Conservation (phyloP, 2,797 vertebrate species). For the Mycteria americana region DNA sequence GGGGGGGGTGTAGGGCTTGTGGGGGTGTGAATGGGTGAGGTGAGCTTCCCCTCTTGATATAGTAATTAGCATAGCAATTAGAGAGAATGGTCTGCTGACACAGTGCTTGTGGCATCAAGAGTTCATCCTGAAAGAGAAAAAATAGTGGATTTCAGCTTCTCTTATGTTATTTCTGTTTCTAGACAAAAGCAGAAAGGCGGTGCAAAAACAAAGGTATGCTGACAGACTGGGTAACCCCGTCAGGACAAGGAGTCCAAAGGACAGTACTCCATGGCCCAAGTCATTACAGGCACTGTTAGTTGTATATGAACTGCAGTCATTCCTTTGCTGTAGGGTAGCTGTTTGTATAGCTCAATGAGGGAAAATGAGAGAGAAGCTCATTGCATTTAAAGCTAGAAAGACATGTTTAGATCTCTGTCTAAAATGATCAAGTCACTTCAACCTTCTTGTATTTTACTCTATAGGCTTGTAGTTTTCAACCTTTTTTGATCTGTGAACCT, state of each 20-base stretch:
- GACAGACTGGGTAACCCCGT: background rate
- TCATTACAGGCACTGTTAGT: background rate
- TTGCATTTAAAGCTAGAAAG: background rate
- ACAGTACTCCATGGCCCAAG: background rate
- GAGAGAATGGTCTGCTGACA: background rate
- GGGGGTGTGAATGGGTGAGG: background rate
- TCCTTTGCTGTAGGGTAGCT: background rate
- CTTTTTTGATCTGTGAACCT: conserved; percentile 7
- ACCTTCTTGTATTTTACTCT: background rate
- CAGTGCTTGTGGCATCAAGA: background rate
- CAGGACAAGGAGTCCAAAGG: background rate
- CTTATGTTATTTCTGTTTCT: background rate
- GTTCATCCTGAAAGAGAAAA: background rate
- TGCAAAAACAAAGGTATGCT: background rate
- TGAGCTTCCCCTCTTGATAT: background rate
- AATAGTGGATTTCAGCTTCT: background rate
- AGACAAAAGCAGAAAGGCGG: background rate
- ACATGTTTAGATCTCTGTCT: background rate
- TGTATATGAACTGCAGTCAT: background rate
- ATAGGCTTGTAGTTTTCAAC: background rate
- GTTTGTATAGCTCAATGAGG: background rate
- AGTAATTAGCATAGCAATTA: background rate
- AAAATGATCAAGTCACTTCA: conserved; percentile 1
- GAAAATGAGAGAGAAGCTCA: background rate
- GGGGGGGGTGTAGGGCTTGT: background rate